Base-by-base conservation (phyloP, 2,888 invertebrate genomes). In the Amblyjoppa fuscipennis region DNA sequence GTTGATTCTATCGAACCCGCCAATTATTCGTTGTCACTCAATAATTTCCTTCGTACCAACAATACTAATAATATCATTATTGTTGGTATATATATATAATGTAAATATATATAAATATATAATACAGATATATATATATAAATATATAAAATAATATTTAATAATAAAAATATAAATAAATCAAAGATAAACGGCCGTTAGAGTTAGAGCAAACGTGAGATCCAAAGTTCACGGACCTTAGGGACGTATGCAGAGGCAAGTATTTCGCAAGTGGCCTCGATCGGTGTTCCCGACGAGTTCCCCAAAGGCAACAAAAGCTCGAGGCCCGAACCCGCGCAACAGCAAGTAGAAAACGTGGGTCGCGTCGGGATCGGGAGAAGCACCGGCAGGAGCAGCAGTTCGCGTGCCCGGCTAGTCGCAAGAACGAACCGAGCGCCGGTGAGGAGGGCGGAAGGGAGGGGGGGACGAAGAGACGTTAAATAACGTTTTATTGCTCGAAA, bases 401-500 rank as follows among this genome's bases (percentile, higher is more conserved):
- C 69, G 74, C 59, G 83, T 83, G 69, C 59, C 20, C 61, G 41
- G 38, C 64, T 77, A 66, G 66, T 51, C 77, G 49, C 59, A 38
- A 71, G 76, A 78, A 51, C 38, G 49, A 41, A 49, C 49, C 25
- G 3, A 11, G 25, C 28, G 59, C 28, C 28, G 13, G 59, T 13
- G 11, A 25, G 28, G 7, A 28, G 34, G 4, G n/a, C 34, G 34
- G 34, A 16, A 34, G 16, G 31, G 64, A 51, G 28, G 64, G 66
- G 53, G 51, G 38, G 41, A 71, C 34, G 64, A 70, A 76, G 59
- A 80, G 66, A 76, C 70, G 80, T 84, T 76, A 80, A 84, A 79
- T 76, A 80, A 80, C 75, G 20, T 84, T 78, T 86, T 84, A 86
- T 84, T 86, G 83, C 81, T 82, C 68, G 66, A 68, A 83, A 80